A percentile compares a stretch with the other conserved stretches of the same genome.
phyloP scores from a whole-genome alignment of 2,888 invertebrate species.

The Erynnis tages region DNA sequence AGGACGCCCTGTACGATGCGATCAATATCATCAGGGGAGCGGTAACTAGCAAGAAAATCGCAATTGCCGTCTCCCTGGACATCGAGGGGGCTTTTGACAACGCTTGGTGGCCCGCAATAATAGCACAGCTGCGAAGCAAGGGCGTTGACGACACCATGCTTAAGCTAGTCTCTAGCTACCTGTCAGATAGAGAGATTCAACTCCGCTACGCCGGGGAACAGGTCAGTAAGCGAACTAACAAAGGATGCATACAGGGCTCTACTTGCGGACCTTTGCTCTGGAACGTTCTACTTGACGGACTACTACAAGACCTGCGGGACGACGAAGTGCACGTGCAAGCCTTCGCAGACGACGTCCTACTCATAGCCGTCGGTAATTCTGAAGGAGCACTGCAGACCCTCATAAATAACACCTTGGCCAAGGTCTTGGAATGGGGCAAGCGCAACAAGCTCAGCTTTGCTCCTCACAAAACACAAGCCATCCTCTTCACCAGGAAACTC shows the following conservation, averaged over 20 bases:
- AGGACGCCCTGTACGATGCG: slow-evolving; percentile 27
- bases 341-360: slow-evolving; percentile 34
- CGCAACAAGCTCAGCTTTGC: slow-evolving; percentile 29
- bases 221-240: slow-evolving; percentile 18
- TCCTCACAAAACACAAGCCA: slow-evolving; percentile 27
- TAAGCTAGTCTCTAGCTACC: slow-evolving; percentile 24
- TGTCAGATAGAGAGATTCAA: slow-evolving; percentile 13
- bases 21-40: slow-evolving; percentile 5
- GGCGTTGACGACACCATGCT: neutral
- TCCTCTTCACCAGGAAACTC: slow-evolving; percentile 26
- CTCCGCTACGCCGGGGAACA: slow-evolving; percentile 25
- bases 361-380: slow-evolving; percentile 3
- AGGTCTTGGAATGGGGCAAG: slow-evolving; percentile 25
- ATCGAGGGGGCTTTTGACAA: slow-evolving; percentile 34
- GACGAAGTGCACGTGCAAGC: slow-evolving; percentile 27
- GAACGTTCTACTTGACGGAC: slow-evolving; percentile 32
- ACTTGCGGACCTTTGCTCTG: slow-evolving; percentile 31
- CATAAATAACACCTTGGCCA: slow-evolving; percentile 5
- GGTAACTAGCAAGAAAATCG: slow-evolving; percentile 12
- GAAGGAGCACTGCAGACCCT: neutral
- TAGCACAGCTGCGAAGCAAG: neutral
- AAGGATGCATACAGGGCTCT: slow-evolving; percentile 32
- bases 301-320: neutral
- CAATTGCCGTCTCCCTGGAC: slow-evolving; percentile 27
- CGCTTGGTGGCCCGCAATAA: slow-evolving; percentile 32